phyloP scores from a whole-genome alignment of 2,797 vertebrate species.

The Crocidura indochinensis region DNA sequence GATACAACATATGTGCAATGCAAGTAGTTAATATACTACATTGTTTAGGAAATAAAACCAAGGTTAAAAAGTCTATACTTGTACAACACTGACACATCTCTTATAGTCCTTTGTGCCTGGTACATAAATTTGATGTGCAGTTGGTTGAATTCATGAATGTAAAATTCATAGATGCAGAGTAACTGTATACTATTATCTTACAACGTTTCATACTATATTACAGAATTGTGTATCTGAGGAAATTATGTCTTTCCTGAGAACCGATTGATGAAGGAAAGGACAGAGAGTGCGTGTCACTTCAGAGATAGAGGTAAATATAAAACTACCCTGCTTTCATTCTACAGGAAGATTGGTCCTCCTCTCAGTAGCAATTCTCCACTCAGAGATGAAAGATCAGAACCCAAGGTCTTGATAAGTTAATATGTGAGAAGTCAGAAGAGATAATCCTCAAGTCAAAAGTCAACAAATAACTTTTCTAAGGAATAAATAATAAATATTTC shows the following conservation, averaged over 20 bases:
- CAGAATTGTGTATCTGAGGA: slow-evolving; percentile 20
- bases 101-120: background rate
- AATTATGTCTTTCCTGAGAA: background rate
- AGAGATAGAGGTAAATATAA: background rate
- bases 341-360: background rate
- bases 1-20: background rate
- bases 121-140: background rate
- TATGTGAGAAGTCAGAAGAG: background rate
- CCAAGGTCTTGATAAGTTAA: background rate
- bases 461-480: background rate
- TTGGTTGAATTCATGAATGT: background rate
- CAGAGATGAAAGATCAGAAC: background rate
- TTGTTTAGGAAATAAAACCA: background rate
- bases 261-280: background rate
- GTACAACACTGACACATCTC: background rate
- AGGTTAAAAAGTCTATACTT: background rate
- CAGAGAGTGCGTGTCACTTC: background rate
- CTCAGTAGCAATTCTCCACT: slow-evolving; percentile 6
- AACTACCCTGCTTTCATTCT: background rate
- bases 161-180: background rate
- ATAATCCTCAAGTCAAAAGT: background rate
- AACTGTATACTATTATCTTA: background rate
- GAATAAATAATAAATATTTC: slow-evolving; percentile 50
- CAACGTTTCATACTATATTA: background rate
- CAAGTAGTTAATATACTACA: background rate